Conservation (phyloP, 2,888 invertebrate genomes). For the Hirtodrosophila trivittata region DNA sequence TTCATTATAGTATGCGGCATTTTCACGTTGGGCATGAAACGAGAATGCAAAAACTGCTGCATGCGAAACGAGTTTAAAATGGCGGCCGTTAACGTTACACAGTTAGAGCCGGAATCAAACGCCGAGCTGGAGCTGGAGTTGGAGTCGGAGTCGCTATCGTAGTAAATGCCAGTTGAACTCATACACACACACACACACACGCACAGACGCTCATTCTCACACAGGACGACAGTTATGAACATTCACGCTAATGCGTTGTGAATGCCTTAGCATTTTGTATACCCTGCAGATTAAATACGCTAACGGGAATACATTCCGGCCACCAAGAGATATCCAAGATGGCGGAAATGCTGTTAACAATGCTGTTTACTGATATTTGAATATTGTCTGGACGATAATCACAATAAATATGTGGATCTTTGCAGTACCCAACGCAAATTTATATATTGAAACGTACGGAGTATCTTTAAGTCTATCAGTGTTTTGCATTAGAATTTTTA, state of each 20-base stretch:
- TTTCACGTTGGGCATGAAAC: slow-evolving; percentile 62
- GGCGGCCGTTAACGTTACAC: slow-evolving; percentile 69
- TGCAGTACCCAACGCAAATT: no score
- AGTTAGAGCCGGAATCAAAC: slow-evolving; percentile 45
- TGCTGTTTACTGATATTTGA: no score
- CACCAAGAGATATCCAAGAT: no score
- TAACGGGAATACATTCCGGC: slow-evolving; percentile 6
- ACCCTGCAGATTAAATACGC: slow-evolving; percentile 1
- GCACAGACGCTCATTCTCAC: slow-evolving; percentile 13
- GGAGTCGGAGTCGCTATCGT: slow-evolving; percentile 18
- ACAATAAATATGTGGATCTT: no score
- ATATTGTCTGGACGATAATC: no score
- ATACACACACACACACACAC: slow-evolving; percentile 10
- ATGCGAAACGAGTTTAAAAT: slow-evolving; percentile 75
- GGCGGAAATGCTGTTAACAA: no score
- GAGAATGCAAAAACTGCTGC: slow-evolving; percentile 64
- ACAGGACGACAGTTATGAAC: slow-evolving; percentile 67
- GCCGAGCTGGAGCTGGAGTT: slow-evolving; percentile 32
- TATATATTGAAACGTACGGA: no score
- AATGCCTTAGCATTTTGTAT: slow-evolving; percentile 61
- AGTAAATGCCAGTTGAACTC: slow-evolving; percentile 44
- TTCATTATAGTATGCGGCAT: slow-evolving; percentile 74
- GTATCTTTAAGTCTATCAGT: no score
- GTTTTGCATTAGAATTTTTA: neutral
- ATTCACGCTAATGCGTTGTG: slow-evolving; percentile 71